Percentiles rank a stretch among this genome's conserved stretches.
These are phyloP conservation scores for Oryzias melastigma DNA, from an alignment of 2,113 vertebrate genomes.

Conservation along the genomic window DNA sequence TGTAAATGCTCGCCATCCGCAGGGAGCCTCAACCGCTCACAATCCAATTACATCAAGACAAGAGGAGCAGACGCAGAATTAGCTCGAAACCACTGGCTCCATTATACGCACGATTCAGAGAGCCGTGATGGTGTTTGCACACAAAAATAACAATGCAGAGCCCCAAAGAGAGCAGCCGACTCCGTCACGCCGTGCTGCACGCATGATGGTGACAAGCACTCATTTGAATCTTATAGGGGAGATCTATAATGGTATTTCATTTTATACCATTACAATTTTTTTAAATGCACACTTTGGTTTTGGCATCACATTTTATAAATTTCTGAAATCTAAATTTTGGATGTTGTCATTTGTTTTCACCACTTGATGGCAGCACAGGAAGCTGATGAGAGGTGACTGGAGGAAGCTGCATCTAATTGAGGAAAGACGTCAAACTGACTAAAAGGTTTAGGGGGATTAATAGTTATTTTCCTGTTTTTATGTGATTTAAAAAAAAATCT, in stretches of 20 bases:
- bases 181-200: background rate
- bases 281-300: too few species aligned
- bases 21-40: slow-evolving; percentile 5
- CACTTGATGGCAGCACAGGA: slow-evolving; percentile 4
- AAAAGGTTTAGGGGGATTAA: too few species aligned
- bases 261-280: too few species aligned
- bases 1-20: slow-evolving; percentile 14
- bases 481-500: too few species aligned
- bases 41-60: slow-evolving; percentile 22
- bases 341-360: background rate
- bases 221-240: too few species aligned
- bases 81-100: slow-evolving; percentile 14
- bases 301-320: background rate
- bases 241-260: too few species aligned
- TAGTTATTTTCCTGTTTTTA: too few species aligned
- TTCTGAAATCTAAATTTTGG: background rate
- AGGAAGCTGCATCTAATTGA: background rate
- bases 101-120: slow-evolving; percentile 13
- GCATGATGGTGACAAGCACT: background rate
- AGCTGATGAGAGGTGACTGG: background rate
- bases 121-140: background rate
- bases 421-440: background rate
- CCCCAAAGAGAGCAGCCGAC: background rate
- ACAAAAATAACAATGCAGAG: slow-evolving; percentile 3
- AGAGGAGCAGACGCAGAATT: slow-evolving; percentile 26